phyloP scores from a whole-genome alignment of 2,888 invertebrate species.

The Rhogogaster chlorosoma region DNA sequence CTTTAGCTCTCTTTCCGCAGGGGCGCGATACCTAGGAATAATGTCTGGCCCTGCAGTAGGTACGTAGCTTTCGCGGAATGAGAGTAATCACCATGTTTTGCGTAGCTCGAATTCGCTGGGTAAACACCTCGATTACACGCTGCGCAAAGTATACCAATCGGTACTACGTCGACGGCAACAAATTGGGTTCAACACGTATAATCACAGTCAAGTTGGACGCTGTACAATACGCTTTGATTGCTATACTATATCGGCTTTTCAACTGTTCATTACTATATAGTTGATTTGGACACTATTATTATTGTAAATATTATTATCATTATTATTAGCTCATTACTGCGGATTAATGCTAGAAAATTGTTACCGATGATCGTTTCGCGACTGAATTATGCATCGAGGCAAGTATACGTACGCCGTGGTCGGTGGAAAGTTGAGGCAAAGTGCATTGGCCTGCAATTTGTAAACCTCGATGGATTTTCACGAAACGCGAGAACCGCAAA shows the following conservation, averaged over 20 bases:
- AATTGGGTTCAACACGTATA: constrained; percentile 19
- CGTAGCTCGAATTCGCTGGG: not conserved
- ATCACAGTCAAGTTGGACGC: constrained; percentile 14
- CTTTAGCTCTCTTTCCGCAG: not conserved
- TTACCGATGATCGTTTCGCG: not conserved
- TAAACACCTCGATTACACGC: constrained; percentile 16
- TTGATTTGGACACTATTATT: not conserved
- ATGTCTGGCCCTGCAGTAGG: not conserved
- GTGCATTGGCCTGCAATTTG: constrained; percentile 41
- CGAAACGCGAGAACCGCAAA: constrained; percentile 33
- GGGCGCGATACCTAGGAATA: constrained; percentile 4
- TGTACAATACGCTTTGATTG: constrained; percentile 33
- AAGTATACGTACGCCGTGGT: not conserved
- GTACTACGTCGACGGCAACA: not conserved
- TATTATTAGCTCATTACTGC: not conserved
- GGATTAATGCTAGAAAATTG: not conserved
- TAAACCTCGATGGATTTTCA: constrained; percentile 32
- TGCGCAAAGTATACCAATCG: constrained; percentile 22
- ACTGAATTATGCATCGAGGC: not conserved
- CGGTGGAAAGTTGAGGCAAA: constrained; percentile 8
- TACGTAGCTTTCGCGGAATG: not conserved
- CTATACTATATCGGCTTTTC: not conserved
- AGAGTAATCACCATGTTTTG: constrained; percentile 36
- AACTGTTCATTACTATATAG: not conserved
- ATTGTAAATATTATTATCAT: not conserved